These are phyloP conservation scores for Zaprionus obscuricornis DNA, from an alignment of 2,888 invertebrate genomes.

Conservation along the genomic window DNA sequence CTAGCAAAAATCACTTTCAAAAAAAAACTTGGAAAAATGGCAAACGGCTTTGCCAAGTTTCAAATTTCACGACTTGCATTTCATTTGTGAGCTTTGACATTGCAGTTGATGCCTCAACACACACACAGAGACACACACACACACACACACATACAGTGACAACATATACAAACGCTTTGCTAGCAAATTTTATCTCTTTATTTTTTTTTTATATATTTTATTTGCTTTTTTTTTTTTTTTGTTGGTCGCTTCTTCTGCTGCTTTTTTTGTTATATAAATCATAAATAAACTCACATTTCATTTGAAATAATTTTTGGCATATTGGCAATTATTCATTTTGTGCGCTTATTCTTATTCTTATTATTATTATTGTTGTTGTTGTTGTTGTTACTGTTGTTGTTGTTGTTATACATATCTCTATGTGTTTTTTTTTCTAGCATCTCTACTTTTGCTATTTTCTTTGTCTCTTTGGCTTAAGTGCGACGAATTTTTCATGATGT, in stretches of 20 bases:
- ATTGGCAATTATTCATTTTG: conserved; percentile 78
- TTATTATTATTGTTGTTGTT: conserved; percentile 2
- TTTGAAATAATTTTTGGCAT: conserved; percentile 79
- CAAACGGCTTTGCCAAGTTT: conserved; percentile 72
- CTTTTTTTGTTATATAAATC: conserved; percentile 55
- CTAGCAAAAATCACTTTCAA: conserved; percentile 17
- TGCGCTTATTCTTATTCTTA: conserved; percentile 35
- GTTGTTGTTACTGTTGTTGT: conserved; percentile 4
- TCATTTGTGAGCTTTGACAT: conserved; percentile 16
- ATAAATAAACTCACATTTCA: conserved; percentile 79
- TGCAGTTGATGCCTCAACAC: no score
- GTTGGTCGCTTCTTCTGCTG: no score
- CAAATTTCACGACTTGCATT: conserved; percentile 68
- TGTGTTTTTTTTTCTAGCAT: conserved; percentile 16
- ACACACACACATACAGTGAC: no score
- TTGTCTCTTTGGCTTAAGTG: conserved; percentile 57
- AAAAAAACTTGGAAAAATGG: background rate
- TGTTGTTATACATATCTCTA: background rate
- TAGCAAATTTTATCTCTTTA: background rate
- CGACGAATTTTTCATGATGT: conserved; percentile 71
- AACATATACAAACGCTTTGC: no score
- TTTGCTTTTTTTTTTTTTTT: conserved; percentile 2
- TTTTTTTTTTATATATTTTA: conserved; percentile 9
- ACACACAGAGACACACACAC: no score
- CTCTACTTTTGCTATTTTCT: background rate